A percentile compares a stretch with the other conserved stretches of the same genome.
These are phyloP conservation scores for Phenganax marumi DNA, from an alignment of 92 coral and sea anemone species.

Conservation along the genomic window DNA sequence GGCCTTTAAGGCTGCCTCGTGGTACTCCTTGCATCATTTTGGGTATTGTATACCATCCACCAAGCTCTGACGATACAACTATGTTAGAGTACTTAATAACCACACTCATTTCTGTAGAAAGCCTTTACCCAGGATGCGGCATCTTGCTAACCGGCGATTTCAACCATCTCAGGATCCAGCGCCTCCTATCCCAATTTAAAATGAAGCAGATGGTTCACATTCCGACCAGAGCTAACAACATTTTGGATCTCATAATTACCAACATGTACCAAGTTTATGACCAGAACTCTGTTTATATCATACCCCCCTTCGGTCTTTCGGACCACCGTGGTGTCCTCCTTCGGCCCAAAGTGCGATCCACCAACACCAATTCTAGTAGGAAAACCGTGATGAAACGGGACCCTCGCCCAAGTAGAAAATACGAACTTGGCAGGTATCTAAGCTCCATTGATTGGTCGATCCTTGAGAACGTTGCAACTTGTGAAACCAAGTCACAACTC, in stretches of 20 bases:
- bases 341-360: neutral
- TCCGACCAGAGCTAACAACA: constrained; percentile 55
- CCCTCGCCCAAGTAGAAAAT: constrained; percentile 31
- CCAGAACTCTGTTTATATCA: too few species aligned
- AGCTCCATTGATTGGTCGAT: too few species aligned
- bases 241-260: constrained; percentile 57
- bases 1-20: too few species aligned
- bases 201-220: constrained; percentile 58
- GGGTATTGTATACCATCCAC: too few species aligned
- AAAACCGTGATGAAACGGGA: constrained; percentile 18
- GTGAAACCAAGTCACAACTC: too few species aligned
- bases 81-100: constrained; percentile 35
- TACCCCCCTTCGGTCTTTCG: too few species aligned
- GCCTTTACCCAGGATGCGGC: too few species aligned
- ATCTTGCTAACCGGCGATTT: too few species aligned
- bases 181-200: constrained; percentile 45
- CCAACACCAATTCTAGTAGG: constrained; percentile 21
- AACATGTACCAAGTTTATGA: too few species aligned
- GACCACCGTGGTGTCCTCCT: constrained; percentile 41
- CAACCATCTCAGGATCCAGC: constrained; percentile 44
- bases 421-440: too few species aligned
- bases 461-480: too few species aligned
- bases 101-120: constrained; percentile 53
- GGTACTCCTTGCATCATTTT: too few species aligned
- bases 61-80: constrained; percentile 29